A percentile compares a stretch with the other conserved stretches of the same genome.
Conservation (phyloP, 2,797 vertebrate species). For the Sebastes diploproa region DNA sequence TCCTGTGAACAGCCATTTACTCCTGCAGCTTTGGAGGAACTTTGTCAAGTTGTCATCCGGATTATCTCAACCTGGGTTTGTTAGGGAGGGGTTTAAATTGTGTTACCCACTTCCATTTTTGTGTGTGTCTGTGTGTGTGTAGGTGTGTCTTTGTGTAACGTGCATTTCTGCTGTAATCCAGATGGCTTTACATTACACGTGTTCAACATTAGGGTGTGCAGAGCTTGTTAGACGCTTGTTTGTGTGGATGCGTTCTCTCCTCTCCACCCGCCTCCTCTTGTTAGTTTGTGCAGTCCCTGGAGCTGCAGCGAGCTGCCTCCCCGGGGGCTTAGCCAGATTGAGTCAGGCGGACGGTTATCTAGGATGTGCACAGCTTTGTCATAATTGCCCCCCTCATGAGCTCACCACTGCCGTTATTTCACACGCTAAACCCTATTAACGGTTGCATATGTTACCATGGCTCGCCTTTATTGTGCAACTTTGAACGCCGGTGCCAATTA, state of each 20-base stretch:
- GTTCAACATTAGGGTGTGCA: slow-evolving; percentile 18
- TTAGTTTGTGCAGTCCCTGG: slow-evolving; percentile 57
- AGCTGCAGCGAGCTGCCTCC: slow-evolving; percentile 58
- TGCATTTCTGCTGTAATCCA: slow-evolving; percentile 25
- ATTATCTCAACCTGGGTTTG: not conserved
- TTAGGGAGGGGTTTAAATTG: not conserved
- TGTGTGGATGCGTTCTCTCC: slow-evolving; percentile 48
- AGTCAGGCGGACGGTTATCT: slow-evolving; percentile 74
- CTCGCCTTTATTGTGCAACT: slow-evolving; percentile 64
- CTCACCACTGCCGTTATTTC: slow-evolving; percentile 70
- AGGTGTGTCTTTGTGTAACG: not conserved
- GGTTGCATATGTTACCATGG: slow-evolving; percentile 73
- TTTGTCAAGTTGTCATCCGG: not conserved
- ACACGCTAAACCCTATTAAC: slow-evolving; percentile 77
- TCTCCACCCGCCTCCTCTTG: slow-evolving; percentile 30
- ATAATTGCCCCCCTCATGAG: slow-evolving; percentile 80
- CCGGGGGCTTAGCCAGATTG: slow-evolving; percentile 73
- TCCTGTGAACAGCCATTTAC: not conserved
- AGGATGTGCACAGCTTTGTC: slow-evolving; percentile 76
- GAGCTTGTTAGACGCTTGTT: slow-evolving; percentile 72
- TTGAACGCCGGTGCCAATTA: slow-evolving; percentile 76
- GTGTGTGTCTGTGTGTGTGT: not conserved
- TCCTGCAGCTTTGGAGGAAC: not conserved
- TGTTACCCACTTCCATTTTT: not conserved
- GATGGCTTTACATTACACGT: slow-evolving; percentile 43